Base-by-base conservation (phyloP, 2,113 vertebrate species). In the Nanorana parkeri region DNA sequence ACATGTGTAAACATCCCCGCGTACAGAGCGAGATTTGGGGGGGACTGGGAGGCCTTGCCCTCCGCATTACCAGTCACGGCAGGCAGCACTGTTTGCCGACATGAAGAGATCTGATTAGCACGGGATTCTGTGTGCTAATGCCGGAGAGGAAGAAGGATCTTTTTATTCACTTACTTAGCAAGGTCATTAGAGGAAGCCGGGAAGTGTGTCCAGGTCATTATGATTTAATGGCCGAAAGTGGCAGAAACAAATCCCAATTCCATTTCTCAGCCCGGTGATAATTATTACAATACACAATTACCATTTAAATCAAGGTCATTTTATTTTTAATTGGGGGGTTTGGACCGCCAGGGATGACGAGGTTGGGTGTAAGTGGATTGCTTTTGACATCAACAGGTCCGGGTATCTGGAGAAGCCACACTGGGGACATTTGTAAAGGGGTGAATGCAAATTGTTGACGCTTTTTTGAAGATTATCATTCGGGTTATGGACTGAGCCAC, bases 1-100 rank as follows among this genome's bases (percentile, higher is more conserved):
- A 71, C 89, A 85, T 15, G 74, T 88, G 88, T 47, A 47, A 68
- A 60, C 54, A 56, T 26, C 36, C 8, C 69, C n/a, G 23, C 10
- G 23, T 65, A 5, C 19, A 52, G 72, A 71, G 23, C 19, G 19
- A 19, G 36, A 60, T 23, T 0, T 0, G 51, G 2, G 17, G 20
- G 65, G 58, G 32, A 28, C 1, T 28, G 7, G 16, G 28, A 17
- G 24, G 67, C 19, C 5, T 17, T 80, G 69, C 8, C 24, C 78
- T 20, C 65, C 26, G 11, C 23, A 66, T 21, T 28, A 17, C 24
- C 4, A 41, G 54, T 29, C 24, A 21, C 17, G 32, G 20, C 61
- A n/a, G 10, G 8, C 4, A 21, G 41, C 47, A 7, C 17, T 54
- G 64, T 56, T 67, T 52, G 47, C 21, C 19, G 2, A 77, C 41